These are phyloP conservation scores for Coilia nasus DNA, from an alignment of 2,797 vertebrate genomes.

Conservation along the genomic window DNA sequence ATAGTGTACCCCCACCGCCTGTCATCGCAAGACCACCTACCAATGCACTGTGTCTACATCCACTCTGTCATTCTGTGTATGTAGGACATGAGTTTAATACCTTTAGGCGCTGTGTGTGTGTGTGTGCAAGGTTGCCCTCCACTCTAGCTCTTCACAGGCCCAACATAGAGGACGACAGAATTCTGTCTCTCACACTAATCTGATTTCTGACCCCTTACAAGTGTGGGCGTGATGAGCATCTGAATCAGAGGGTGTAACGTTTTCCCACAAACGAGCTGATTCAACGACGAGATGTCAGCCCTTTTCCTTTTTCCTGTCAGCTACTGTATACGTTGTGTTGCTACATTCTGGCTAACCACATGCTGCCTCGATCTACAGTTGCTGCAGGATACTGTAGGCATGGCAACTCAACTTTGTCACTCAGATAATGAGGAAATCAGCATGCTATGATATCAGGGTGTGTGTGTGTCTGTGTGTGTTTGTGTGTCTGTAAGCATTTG, in stretches of 20 bases:
- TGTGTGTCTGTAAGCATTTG: too few relatives aligned
- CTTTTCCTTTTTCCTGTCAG: neutral
- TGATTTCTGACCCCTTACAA: neutral
- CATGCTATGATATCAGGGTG: neutral
- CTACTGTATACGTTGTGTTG: neutral
- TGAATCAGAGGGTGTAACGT: neutral
- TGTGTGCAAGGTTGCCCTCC: neutral
- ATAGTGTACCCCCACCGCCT: neutral
- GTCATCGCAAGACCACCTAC: slow-evolving; percentile 1
- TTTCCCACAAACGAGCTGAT: neutral
- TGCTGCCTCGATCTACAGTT: neutral
- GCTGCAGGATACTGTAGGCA: neutral
- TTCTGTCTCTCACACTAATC: neutral
- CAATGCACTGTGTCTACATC: neutral
- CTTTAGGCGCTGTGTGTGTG: too few relatives aligned
- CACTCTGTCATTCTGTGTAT: neutral
- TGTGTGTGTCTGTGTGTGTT: neutral
- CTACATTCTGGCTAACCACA: neutral
- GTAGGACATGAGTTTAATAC: too few relatives aligned
- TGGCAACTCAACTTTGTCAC: neutral
- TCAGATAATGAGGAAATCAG: neutral
- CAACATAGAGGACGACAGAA: neutral
- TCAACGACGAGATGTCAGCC: neutral
- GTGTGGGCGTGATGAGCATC: neutral
- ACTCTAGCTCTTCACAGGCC: neutral